Percentiles rank a stretch among this genome's conserved stretches.
Evolutionary conservation across 2,113 vertebrate genomes (phyloP).

Genomic region (Takifugu flavidus): DNA sequence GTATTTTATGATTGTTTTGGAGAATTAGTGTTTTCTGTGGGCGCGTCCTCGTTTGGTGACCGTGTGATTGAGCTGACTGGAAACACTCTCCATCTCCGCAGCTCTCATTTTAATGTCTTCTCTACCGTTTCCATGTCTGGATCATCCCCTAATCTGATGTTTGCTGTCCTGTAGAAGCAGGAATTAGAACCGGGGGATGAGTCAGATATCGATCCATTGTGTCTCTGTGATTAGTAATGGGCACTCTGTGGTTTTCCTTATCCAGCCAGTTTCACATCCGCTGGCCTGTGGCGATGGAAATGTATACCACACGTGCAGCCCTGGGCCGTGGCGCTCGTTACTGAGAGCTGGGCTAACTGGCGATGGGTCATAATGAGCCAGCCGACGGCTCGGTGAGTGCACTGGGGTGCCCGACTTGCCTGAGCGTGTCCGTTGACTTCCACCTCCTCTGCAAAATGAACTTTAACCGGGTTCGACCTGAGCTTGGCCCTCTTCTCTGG

Average conservation of each 20-base stretch:
- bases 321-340: too few relatives aligned
- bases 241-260: conserved; percentile 45
- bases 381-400: not conserved
- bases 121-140: too few relatives aligned
- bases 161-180: conserved; percentile 46
- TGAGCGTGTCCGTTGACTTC: conserved; percentile 90
- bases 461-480: conserved; percentile 91
- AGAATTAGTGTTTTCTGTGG: too few relatives aligned
- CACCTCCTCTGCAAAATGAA: conserved; percentile 94
- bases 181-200: conserved; percentile 39
- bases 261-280: conserved; percentile 47
- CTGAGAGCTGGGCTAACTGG: too few relatives aligned
- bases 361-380: too few relatives aligned
- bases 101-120: not conserved
- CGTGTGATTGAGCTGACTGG: not conserved
- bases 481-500: conserved; percentile 93
- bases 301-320: not conserved
- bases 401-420: conserved; percentile 65
- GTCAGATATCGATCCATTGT: conserved; percentile 43
- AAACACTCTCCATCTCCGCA: not conserved
- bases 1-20: too few relatives aligned
- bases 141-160: conserved; percentile 13
- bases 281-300: conserved; percentile 14
- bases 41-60: too few relatives aligned
- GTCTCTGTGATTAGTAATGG: conserved; percentile 55